A percentile compares a stretch with the other conserved stretches of the same genome.
phyloP scores from a whole-genome alignment of 2,113 vertebrate genomes.

The Notothenia rossii region DNA sequence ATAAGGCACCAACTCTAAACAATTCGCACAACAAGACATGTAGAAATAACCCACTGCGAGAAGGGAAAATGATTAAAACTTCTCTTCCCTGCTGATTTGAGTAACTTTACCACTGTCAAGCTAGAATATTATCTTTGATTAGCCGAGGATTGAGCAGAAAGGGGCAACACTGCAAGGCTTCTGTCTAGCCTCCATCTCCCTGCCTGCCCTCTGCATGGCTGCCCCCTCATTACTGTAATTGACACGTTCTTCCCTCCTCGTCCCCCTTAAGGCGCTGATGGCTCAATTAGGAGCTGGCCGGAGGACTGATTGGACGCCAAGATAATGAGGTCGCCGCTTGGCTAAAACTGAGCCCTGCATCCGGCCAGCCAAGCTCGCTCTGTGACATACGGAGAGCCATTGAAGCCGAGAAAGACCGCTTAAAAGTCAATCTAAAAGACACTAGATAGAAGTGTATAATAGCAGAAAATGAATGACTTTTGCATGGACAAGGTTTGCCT shows the following conservation, averaged over 20 bases:
- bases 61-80: conserved; percentile 37
- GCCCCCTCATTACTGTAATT: conserved; percentile 81
- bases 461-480: conserved; percentile 12
- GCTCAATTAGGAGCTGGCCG: conserved; percentile 77
- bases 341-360: conserved; percentile 47
- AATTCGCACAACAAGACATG: conserved; percentile 35
- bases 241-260: conserved; percentile 72
- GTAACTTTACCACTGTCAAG: conserved; percentile 29
- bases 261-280: conserved; percentile 74
- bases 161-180: conserved; percentile 47
- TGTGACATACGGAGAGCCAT: conserved; percentile 26
- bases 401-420: conserved; percentile 34
- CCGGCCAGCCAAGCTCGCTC: conserved; percentile 34
- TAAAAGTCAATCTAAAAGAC: conserved; percentile 32
- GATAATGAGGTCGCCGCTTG: conserved; percentile 70
- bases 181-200: conserved; percentile 52
- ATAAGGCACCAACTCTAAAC: conserved; percentile 20
- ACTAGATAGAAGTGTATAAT: conserved; percentile 8
- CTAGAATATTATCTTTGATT: conserved; percentile 62
- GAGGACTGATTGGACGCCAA: conserved; percentile 72
- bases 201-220: conserved; percentile 71
- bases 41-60: conserved; percentile 22
- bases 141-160: conserved; percentile 44
- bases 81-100: conserved; percentile 22
- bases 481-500: conserved; percentile 18